Evolutionary conservation across 2,888 invertebrate genomes (phyloP), one percentile per base, ranked within the genome.

Genomic region (Hypomecis punctinalis): DNA sequence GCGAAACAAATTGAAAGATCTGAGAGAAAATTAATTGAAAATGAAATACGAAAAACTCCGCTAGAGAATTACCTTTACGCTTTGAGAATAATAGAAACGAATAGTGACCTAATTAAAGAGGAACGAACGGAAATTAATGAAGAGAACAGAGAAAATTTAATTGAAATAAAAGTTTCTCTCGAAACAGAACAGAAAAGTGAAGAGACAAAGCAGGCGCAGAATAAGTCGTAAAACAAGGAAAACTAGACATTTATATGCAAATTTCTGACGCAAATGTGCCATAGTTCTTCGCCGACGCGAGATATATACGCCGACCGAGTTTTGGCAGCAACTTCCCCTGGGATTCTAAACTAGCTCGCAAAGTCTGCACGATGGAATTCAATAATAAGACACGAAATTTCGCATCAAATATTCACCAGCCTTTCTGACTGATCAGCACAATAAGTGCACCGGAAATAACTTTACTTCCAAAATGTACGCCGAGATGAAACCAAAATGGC

Each of bases 231-330:
- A 56, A 69, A 57, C 61, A 54, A 54, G 45, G 56, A 33, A 66
- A 75, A 75, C 75, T 69, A 74, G 62, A 69, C 66, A 77, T 76
- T 72, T 74, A 74, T 71, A 75, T 76, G 77, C 66, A 72, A 77
- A 78, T 76, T 67, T 72, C 70, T 66, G 64, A 56, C 63, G 62
- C 63, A 68, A 72, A 67, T 39, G 49, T 55, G n/a, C 13, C 57
- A 63, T 68, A 70, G 66, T 70, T 66, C 53, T 61, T 51, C 59
- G 46, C 60, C 46, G 59, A 66, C 53, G 52, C 63, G 42, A 56
- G 69, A 75, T 61, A 62, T 74, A 72, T 71, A 67, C 49, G 51
- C 53, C 48, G 42, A 45, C 51, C n/a, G 57, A 66, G 42, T 55
- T 68, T 45, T 43, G 47, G 47, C 13, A n/a, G 10, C 37, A 48